Evolutionary conservation across 92 coral and sea anemone species (phyloP).

Genomic region (Zoanthus gigantus): DNA sequence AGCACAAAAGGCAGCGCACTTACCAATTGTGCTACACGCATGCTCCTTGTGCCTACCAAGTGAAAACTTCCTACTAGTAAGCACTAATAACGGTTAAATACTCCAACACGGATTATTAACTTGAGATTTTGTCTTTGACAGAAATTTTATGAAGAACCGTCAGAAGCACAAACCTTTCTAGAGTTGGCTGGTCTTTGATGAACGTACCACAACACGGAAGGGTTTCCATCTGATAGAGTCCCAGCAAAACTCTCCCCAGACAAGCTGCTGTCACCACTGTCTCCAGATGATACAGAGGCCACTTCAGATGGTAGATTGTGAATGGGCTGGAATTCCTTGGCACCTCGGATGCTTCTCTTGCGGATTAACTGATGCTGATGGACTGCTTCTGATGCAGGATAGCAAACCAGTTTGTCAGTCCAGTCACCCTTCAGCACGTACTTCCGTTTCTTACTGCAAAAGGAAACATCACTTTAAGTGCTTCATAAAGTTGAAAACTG

Average conservation of each 20-base stretch:
- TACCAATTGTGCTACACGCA: no score
- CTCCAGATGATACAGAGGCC: conserved; percentile 58
- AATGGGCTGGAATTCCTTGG: conserved; percentile 26
- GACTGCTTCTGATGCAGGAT: conserved; percentile 40
- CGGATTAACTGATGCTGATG: conserved; percentile 48
- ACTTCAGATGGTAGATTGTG: conserved; percentile 52
- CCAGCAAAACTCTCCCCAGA: conserved; percentile 68
- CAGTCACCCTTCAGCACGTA: conserved; percentile 90
- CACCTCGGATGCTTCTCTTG: conserved; percentile 52
- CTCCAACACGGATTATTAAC: background rate
- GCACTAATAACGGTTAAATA: background rate
- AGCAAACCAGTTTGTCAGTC: conserved; percentile 83
- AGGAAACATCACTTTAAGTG: background rate
- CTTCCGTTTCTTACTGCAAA: conserved; percentile 81
- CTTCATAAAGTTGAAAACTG: background rate
- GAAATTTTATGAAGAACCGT: background rate
- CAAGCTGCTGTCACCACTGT: conserved; percentile 74
- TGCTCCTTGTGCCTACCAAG: background rate
- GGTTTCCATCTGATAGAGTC: conserved; percentile 36
- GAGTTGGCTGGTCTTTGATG: conserved; percentile 85
- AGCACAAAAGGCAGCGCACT: no score
- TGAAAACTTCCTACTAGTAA: background rate
- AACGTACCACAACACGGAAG: conserved; percentile 82
- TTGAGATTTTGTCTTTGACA: background rate
- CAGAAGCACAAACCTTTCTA: conserved; percentile 70